Evolutionary conservation across 2,888 invertebrate species (phyloP), one percentile per base, ranked within the genome.

Genomic region (Daptonema setosum): DNA sequence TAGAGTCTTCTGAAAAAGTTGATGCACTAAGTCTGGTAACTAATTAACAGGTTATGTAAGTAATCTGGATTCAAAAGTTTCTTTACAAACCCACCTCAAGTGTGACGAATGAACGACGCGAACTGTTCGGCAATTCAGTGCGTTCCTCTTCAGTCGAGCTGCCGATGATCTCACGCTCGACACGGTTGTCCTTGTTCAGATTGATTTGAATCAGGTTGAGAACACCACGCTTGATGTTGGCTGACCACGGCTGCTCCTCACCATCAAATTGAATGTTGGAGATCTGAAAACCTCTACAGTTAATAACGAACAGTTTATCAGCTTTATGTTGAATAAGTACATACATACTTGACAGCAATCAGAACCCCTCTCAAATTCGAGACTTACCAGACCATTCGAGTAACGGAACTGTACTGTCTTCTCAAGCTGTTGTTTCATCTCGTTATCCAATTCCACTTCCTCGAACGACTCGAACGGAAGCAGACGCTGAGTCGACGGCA

Each of bases 141-240:
- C n/a, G n/a, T n/a, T 45, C n/a, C 45, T 45, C 11, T 22, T 5
- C 8, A 5, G 14, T n/a, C 14, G 8, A 45, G 45, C 11, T 45
- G 17, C 14, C n/a, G 3, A 3, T n/a, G 11, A 3, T 17, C 45
- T 8, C 11, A 22, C 17, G 45, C n/a, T 56, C 58, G 48, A 52
- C 17, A 1, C 28, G 47, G 5, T 41, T 20, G n/a, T 56, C 30
- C 26, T 48, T 54, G 25, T 55, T 52, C 45, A 59, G 48, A 28
- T 25, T 54, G 54, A 65, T 63, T 59, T 66, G 65, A 52, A 65
- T 59, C 64, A 66, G 62, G 60, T 64, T 67, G 60, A 67, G 55
- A 53, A 67, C 61, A 54, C 66, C 63, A 47, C 63, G 61, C 62
- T 67, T 68, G 61, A 66, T 59, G 61, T 68, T 68, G 57, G 59